Percentiles rank a stretch among this genome's conserved stretches.
Evolutionary conservation across 2,797 vertebrate genomes (phyloP).

Genomic region (Sebastes paucispinis): DNA sequence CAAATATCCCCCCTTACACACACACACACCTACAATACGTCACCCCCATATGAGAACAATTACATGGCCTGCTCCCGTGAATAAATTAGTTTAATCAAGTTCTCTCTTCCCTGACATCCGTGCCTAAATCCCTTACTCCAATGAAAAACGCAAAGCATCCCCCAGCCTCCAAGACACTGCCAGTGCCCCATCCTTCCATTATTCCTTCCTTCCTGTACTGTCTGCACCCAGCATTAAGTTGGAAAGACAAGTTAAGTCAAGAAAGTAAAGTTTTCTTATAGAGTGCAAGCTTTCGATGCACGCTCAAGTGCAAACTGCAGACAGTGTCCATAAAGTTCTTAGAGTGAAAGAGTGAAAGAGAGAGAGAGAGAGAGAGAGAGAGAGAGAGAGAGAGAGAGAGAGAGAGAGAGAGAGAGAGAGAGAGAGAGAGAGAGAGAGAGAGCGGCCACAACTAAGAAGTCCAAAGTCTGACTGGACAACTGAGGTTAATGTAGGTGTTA

Average conservation of each 20-base stretch:
- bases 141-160: slow-evolving; percentile 38
- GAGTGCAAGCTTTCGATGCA: neutral
- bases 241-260: neutral
- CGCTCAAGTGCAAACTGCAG: neutral
- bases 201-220: slow-evolving; percentile 36
- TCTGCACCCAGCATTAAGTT: neutral
- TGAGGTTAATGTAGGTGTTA: neutral
- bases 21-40: slow-evolving; percentile 19
- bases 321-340: neutral
- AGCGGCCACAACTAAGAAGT: neutral
- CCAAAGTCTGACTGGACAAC: neutral
- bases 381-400: neutral
- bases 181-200: slow-evolving; percentile 18
- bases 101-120: slow-evolving; percentile 66
- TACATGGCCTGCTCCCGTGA: slow-evolving; percentile 66
- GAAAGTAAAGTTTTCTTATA: neutral
- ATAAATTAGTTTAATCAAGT: slow-evolving; percentile 73
- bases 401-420: neutral
- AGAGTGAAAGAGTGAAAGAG: neutral
- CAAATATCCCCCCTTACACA: slow-evolving; percentile 17
- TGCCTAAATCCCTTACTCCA: slow-evolving; percentile 54
- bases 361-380: neutral
- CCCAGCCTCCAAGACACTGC: slow-evolving; percentile 7
- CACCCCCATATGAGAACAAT: slow-evolving; percentile 67
- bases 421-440: neutral